These are phyloP conservation scores for Parotia lawesii DNA, from an alignment of 2,113 vertebrate species.

Conservation along the genomic window DNA sequence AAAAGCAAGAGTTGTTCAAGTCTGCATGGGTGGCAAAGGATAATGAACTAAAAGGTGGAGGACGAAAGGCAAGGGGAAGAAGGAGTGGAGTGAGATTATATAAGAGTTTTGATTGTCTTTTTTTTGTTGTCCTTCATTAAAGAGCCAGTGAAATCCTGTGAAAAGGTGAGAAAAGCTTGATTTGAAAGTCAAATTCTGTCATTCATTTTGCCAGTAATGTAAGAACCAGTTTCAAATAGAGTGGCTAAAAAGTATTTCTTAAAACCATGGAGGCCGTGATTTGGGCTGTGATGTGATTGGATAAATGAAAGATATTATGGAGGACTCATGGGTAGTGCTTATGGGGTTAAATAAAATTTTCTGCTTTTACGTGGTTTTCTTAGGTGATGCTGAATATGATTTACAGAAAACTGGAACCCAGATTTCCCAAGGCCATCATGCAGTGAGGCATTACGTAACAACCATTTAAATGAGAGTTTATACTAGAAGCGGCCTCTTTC, in stretches of 20 bases:
- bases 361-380: neutral
- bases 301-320: neutral
- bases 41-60: neutral
- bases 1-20: neutral
- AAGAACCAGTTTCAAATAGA: neutral
- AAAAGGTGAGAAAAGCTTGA: neutral
- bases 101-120: rapidly evolving
- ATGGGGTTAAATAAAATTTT: neutral
- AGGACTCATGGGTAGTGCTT: neutral
- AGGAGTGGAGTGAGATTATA: neutral
- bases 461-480: neutral
- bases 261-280: neutral
- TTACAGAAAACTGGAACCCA: neutral
- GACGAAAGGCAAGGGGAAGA: neutral
- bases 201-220: neutral
- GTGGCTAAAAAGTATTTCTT: neutral
- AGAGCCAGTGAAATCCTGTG: neutral
- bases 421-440: neutral
- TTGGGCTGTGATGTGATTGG: neutral
- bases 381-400: neutral
- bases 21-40: neutral
- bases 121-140: neutral
- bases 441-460: neutral
- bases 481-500: neutral
- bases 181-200: neutral